Conservation (phyloP, 1,140 invertebrate species). For the Pemphigus obesinymphae region DNA sequence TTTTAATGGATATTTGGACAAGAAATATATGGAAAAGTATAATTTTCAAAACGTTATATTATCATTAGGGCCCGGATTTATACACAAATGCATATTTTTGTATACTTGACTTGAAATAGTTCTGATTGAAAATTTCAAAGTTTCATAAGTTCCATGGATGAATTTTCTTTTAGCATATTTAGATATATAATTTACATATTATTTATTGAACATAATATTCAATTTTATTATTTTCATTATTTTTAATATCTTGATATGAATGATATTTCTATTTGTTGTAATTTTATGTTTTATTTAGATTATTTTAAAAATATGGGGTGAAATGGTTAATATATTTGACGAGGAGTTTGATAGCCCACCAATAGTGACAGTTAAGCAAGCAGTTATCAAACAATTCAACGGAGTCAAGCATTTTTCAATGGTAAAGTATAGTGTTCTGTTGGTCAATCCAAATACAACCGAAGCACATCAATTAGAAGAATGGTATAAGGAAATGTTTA, state of each 20-base stretch:
- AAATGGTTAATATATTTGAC: neutral
- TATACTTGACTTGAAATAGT: too few species aligned
- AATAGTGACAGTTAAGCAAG: neutral
- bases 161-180: too few species aligned
- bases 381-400: constrained; percentile 24
- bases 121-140: too few species aligned
- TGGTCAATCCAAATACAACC: neutral
- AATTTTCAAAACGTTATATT: too few species aligned
- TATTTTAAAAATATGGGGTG: constrained; percentile 30
- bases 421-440: neutral
- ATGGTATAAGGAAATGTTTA: constrained; percentile 1
- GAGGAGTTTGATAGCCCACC: neutral
- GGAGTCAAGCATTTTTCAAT: neutral
- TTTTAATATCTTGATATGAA: neutral
- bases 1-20: too few species aligned
- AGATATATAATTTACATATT: too few species aligned
- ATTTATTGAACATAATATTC: too few species aligned
- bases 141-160: too few species aligned
- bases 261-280: neutral
- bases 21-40: too few species aligned
- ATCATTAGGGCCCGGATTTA: too few species aligned
- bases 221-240: too few species aligned
- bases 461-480: constrained; percentile 4
- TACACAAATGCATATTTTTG: too few species aligned
- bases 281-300: neutral